Conservation (phyloP, 2,888 invertebrate species). For the Carterocephalus palaemon region DNA sequence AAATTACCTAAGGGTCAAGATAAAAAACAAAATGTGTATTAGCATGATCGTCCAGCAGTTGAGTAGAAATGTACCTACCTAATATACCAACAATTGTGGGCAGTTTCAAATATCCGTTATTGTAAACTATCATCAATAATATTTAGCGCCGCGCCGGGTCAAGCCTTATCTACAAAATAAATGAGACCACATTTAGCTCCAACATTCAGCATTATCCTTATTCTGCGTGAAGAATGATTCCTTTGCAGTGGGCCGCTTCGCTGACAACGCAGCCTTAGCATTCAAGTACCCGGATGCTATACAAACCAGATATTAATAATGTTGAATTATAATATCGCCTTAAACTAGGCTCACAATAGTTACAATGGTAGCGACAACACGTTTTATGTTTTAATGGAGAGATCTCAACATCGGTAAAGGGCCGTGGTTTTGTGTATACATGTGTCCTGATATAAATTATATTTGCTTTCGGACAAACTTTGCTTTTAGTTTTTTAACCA, state of each 20-base stretch:
- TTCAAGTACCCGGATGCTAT: slow-evolving; percentile 14
- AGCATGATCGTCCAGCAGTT: too few species aligned
- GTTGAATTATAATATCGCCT: slow-evolving; percentile 9
- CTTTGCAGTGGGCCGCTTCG: not conserved
- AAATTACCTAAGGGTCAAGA: too few species aligned
- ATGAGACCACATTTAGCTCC: slow-evolving; percentile 1
- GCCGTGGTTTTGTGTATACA: too few species aligned
- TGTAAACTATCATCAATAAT: too few species aligned
- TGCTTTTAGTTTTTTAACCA: too few species aligned
- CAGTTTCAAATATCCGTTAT: too few species aligned
- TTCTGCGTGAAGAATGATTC: slow-evolving; percentile 2
- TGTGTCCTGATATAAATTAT: too few species aligned
- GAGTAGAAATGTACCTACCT: too few species aligned
- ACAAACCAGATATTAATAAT: slow-evolving; percentile 18
- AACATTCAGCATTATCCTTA: not conserved
- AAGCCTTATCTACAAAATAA: slow-evolving; percentile 3
- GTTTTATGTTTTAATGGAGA: slow-evolving; percentile 8
- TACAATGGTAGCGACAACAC: slow-evolving; percentile 3
- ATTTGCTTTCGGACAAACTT: too few species aligned
- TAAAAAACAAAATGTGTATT: too few species aligned
- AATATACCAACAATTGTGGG: too few species aligned
- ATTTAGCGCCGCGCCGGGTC: too few species aligned
- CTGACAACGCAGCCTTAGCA: slow-evolving; percentile 8
- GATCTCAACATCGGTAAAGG: not conserved
- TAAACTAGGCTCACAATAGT: slow-evolving; percentile 15